phyloP scores from a whole-genome alignment of 2,113 vertebrate species.

The Zingel zingel region DNA sequence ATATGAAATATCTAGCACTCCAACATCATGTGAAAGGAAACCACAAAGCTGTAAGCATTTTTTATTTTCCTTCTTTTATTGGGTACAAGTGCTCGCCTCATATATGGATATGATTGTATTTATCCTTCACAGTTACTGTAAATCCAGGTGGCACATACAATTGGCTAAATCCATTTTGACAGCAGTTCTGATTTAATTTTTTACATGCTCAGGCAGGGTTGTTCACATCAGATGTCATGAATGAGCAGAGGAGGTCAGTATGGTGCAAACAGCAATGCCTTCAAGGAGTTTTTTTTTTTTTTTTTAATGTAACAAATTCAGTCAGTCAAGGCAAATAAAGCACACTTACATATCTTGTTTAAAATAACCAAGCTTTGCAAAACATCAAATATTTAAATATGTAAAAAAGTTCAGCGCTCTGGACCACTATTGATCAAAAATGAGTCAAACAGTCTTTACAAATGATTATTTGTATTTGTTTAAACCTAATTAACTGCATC shows the following conservation, averaged over 20 bases:
- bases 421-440: not conserved
- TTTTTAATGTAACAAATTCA: conserved; percentile 32
- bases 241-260: conserved; percentile 6
- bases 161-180: conserved; percentile 24
- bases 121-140: conserved; percentile 37
- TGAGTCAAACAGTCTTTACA: conserved; percentile 30
- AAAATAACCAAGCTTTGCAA: conserved; percentile 35
- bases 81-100: conserved; percentile 43
- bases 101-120: conserved; percentile 26
- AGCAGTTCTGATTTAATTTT: conserved; percentile 24
- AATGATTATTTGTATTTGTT: not conserved
- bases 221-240: conserved; percentile 22
- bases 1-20: not conserved
- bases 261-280: conserved; percentile 23
- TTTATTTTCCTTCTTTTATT: conserved; percentile 60
- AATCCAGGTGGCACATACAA: conserved; percentile 41
- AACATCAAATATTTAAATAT: conserved; percentile 45
- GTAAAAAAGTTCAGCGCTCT: conserved; percentile 14
- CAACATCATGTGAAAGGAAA: conserved; percentile 18
- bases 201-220: conserved; percentile 67
- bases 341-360: conserved; percentile 30
- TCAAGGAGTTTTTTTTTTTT: conserved; percentile 12
- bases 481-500: not conserved
- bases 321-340: conserved; percentile 48
- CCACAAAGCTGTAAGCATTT: conserved; percentile 1